Base-by-base conservation (phyloP, 92 coral and sea anemone species). In the Scolanthus callimorphus region DNA sequence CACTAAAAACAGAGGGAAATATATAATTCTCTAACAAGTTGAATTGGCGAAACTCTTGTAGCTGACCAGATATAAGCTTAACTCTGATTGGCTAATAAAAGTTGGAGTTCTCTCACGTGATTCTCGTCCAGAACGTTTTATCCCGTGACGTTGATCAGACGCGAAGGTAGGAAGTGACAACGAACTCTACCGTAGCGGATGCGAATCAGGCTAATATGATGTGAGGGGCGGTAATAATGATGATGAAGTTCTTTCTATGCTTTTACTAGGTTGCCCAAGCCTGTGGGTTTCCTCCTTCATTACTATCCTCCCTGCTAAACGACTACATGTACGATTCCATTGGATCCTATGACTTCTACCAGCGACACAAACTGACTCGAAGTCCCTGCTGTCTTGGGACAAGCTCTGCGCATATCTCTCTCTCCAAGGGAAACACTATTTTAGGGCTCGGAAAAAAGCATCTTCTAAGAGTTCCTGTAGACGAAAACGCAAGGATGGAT, bases 401-500 rank as follows among this genome's bases (percentile, higher is more conserved):
- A 1, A 81, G 83, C 3, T 85, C 97, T 10, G 70, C 84, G 1
- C 97, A 90, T 70, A 70, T 86, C 46, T 90, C 97, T 3, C 49
- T 88, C 10, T 76, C 70, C 25, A 90, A 90, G 63, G 97, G 90
- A 28, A 76, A 59, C 11, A 90, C 94, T 8, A 78, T 86, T 26
- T 74, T 86, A 12, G 95, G 97, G 17, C 47, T 83, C 15, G 97
- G 95, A 3, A 79, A 89, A 51, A 79, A 71, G n/a, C 71, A 76
- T 57, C 56, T 88, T 27, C 50, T 83, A 3, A 63, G 41, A 1
- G 81, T 88, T 13, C 71, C 82, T 20, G 86, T 88, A 27, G 78
- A 74, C 61, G 84, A 74, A 25, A 25, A 78, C 34, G 84, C 90
- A 43, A 69, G 96, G 57, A 77, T 83, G 79, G 81, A 74, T 4